Base-by-base conservation (phyloP, 2,113 vertebrate genomes). In the Rhinoptilus africanus region DNA sequence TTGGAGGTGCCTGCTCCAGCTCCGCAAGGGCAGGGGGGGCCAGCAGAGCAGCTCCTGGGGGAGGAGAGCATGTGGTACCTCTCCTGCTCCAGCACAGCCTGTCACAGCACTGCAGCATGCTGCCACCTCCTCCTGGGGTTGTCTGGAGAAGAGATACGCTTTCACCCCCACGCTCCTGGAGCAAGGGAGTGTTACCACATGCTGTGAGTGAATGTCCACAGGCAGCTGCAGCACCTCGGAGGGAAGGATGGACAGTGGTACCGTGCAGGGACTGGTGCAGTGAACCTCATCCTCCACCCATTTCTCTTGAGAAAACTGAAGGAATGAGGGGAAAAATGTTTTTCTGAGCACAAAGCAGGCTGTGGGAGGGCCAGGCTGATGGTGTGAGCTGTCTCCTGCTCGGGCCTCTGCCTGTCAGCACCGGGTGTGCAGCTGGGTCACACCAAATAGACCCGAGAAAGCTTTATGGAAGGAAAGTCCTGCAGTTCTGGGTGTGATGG, bases 21-120 rank as follows among this genome's bases (percentile, higher is more conserved):
- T 43, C 68, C n/a, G 67, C 28, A 30, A 64, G 72, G 24, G 4
- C 4, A 2, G n/a, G 59, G n/a, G 48, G 72, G 72, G 6, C 62
- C 35, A 35, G 56, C 62, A 71, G 68, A 35, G 56, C 62, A 71
- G 68, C 48, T 68, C n/a, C 53, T 4, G 45, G 30, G 47, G 41
- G 41, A 57, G 37, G n/a, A 60, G 21, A 23, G 56, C 10, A 9
- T 0, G 0, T 28, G 45, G 21, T 20, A 5, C 8, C 26, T 62
- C 34, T 51, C 4, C 34, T 45, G 50, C 67, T 47, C 50, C 35
- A 35, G 76, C n/a, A 6, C 21, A 59, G 79, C 53, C 30, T 73
- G 79, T 15, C 69, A 9, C 59, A 41, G 66, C 21, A 0, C 48
- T 43, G 53, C 8, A 21, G 37, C 27, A 7, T 1, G 4, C 81